Base-by-base conservation (phyloP, 2,888 invertebrate species). In the Leptura quadrifasciata region DNA sequence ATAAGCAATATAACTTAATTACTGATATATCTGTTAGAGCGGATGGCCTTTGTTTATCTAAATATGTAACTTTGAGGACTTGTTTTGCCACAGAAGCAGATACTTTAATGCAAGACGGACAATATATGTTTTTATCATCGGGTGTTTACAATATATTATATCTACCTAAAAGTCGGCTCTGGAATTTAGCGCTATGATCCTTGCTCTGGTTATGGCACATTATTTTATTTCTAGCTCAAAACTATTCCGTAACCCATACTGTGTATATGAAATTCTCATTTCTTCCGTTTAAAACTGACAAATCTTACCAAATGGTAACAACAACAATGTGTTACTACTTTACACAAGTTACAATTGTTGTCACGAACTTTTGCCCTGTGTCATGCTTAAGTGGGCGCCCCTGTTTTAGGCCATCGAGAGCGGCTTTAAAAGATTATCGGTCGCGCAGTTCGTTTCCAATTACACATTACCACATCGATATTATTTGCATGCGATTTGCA, bases 401-500 rank as follows among this genome's bases (percentile, higher is more conserved):
- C 10, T 21, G 20, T 39, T 47, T 64, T 64, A 64, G 64, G 64
- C 64, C 64, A 47, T 64, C 64, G 64, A 64, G 64, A 64, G 35
- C 15, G 64, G 47, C 12, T 64, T 64, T 39, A 64, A 47, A 20
- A 64, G 64, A 64, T 64, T 57, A 64, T 20, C 47, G 64, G 64
- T 47, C 47, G 39, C 64, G 21, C 20, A 64, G 47, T 20, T 64
- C 64, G 64, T 20, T 47, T 47, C 47, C 64, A 64, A 64, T 68
- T 68, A 68, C 57, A 6, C 39, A 24, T 68, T 68, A 57, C 68
- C 21, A 55, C 68, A 68, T 68, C 68, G 68, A 24, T 68, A 52
- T 68, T 27, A 68, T 68, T 68, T 68, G 68, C 68, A 68, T 68
- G 68, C 68, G 55, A 68, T 54, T 68, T 68, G 68, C 68, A 68